Evolutionary conservation across 2,113 vertebrate genomes (phyloP), one percentile per base, ranked within the genome.

Genomic region (Gallinago jamesoni): DNA sequence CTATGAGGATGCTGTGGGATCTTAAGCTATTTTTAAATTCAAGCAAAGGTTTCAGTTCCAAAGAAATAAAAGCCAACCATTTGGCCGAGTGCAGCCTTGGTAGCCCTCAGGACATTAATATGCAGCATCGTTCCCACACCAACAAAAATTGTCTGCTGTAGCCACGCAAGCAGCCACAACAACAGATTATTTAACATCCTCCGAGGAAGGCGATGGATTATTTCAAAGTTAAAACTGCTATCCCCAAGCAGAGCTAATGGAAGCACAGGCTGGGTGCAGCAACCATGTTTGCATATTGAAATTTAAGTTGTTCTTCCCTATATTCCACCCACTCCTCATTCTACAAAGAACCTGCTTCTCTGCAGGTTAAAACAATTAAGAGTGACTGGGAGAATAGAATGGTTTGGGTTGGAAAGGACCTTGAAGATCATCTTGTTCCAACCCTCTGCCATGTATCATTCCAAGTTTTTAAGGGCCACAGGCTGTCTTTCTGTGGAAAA

Each of bases 271-370:
- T 9, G 33, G 35, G 23, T 57, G 45, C 35, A 73, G n/a, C 59
- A 30, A 30, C 14, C 12, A 4, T 1, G 5, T 35, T 12, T 31
- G 30, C 55, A 62, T 0, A 1, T 7, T 24, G 62, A 43, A 43
- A 37, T 43, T 30, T 6, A 62, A 39, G 39, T 15, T 68, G 19
- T 67, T 60, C 30, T 62, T 41, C 4, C 6, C n/a, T 39, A 18
- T 22, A 47, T 25, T 67, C 24, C 60, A 67, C 4, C 7, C 11
- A 12, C n/a, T 52, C 22, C 22, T 43, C 43, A 18, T 37, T 52
- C 45, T 28, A 30, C 33, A 53, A 33, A 77, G 56, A 31, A 39
- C 39, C 39, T 12, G 22, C 6, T 50, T 52, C n/a, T 39, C 56
- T 18, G 19, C 50, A 60, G 25, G 28, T 57, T 41, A 37, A 70